phyloP scores from a whole-genome alignment of 1,140 invertebrate genomes.

The Conopomorpha cramerella region DNA sequence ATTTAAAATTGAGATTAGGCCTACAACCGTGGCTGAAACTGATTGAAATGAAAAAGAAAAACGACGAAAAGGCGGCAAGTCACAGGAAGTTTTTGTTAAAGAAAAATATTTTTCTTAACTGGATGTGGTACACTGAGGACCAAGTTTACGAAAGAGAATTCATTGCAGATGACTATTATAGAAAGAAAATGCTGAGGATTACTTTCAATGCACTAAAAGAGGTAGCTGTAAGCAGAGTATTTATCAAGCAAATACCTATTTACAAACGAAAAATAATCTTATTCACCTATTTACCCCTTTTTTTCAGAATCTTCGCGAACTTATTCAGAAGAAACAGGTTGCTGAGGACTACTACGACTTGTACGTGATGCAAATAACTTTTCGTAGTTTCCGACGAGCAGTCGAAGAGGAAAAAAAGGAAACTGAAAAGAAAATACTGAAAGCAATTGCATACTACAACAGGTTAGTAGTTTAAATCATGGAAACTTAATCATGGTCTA shows the following conservation, averaged over 20 bases:
- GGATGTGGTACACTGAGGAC: conserved; percentile 55
- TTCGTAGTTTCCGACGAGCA: conserved; percentile 54
- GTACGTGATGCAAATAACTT: conserved; percentile 53
- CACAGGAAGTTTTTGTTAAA: conserved; percentile 48
- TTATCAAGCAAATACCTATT: too few species aligned
- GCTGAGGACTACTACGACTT: conserved; percentile 67
- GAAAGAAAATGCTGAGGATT: conserved; percentile 38
- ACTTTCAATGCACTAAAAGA: conserved; percentile 36
- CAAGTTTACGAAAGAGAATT: conserved; percentile 47
- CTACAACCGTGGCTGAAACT: conserved; percentile 55
- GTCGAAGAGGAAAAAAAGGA: conserved; percentile 41
- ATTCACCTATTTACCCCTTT: not conserved
- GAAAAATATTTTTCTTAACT: conserved; percentile 52
- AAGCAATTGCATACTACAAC: conserved; percentile 60
- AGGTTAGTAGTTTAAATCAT: conserved; percentile 50
- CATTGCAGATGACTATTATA: conserved; percentile 50
- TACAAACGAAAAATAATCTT: not conserved
- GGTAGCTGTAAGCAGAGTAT: conserved; percentile 13
- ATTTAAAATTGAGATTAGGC: conserved; percentile 54
- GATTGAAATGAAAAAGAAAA: conserved; percentile 51
- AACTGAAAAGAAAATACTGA: conserved; percentile 48
- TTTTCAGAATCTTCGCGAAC: conserved; percentile 41
- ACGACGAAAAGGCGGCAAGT: conserved; percentile 48
- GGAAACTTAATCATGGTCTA: too few species aligned
- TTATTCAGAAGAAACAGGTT: conserved; percentile 60